Percentiles rank a stretch among this genome's conserved stretches.
phyloP scores from a whole-genome alignment of 2,113 vertebrate genomes.

The Diadophis punctatus region DNA sequence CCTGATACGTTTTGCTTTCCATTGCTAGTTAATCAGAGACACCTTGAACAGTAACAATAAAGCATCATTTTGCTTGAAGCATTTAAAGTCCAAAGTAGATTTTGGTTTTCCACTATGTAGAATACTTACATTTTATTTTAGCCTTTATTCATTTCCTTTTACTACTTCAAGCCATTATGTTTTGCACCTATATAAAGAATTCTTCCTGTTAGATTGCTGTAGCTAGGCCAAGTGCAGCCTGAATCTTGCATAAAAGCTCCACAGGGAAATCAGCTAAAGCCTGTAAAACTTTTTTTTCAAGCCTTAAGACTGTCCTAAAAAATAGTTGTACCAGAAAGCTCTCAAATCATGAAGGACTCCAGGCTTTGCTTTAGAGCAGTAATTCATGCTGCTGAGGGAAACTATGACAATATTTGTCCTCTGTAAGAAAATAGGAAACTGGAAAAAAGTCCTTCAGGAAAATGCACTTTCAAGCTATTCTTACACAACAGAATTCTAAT shows the following conservation, averaged over 20 bases:
- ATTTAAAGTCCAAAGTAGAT: conserved; percentile 10
- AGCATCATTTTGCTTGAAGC: neutral
- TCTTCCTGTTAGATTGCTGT: conserved; percentile 11
- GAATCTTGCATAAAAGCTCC: conserved; percentile 33
- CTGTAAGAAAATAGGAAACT: neutral
- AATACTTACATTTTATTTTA: conserved; percentile 32
- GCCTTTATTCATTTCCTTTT: neutral
- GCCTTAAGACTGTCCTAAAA: conserved; percentile 20
- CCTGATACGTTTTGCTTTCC: conserved; percentile 16
- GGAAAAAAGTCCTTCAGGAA: conserved; percentile 20
- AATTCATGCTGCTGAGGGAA: conserved; percentile 24
- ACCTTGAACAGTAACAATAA: neutral
- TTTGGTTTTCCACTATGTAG: neutral
- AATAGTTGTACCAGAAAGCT: conserved; percentile 26
- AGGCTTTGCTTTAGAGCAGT: conserved; percentile 32
- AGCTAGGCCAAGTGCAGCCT: conserved; percentile 21
- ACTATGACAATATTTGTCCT: neutral
- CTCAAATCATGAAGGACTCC: conserved; percentile 30
- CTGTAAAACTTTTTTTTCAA: conserved; percentile 36
- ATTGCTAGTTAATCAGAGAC: conserved; percentile 14
- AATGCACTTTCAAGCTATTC: conserved; percentile 19
- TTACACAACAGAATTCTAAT: conserved; percentile 9
- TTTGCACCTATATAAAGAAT: conserved; percentile 8
- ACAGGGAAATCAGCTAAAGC: conserved; percentile 23
- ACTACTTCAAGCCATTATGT: neutral